Base-by-base conservation (phyloP, 2,797 vertebrate species). In the Morelia viridis region DNA sequence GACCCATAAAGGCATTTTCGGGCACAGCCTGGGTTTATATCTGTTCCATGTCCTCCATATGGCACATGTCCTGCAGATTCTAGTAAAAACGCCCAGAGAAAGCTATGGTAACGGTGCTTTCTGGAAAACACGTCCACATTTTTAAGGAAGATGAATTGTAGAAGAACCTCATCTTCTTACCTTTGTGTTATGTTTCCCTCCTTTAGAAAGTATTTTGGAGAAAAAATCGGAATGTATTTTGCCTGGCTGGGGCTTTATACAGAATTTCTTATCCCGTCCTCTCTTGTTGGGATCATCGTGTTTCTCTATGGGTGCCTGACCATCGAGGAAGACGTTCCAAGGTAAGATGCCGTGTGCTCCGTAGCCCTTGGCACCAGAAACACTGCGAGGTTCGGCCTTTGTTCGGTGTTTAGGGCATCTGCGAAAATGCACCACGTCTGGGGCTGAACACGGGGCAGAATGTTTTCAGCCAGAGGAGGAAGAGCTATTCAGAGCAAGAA, bases 161-260 rank as follows among this genome's bases (percentile, higher is more conserved):
- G 80, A 31, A 88, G 12, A 5, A 0, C 10, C 41, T 61, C n/a
- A 22, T 22, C 8, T 76, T 24, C 71, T 35, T 28, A 68, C 60
- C 15, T 57, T n/a, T 58, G 8, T 56, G 50, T 68, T 61, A 0
- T 24, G 17, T 90, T 50, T 28, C 85, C 90, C 95, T 58, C 94
- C 91, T 95, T 92, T 96, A 99, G 99, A 96, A 99, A 99, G 93
- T 99, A 99, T 97, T 99, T 99, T 98, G 99, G 99, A 95, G 99
- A 99, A 97, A 98, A 99, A 97, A 99, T 99, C 89, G 99, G 99
- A 86, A 97, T 99, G 95, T 99, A 99, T 97, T 99, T 99, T 97
- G 99, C 99, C 84, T 99, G 99, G 99, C 96, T 99, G 96, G 99
- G 99, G 91, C 98, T 99, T 94, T 99, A 99, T 91, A 99, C 99